Conservation (phyloP, 1,140 invertebrate species). For the Mycetomoellerius zeteki region DNA sequence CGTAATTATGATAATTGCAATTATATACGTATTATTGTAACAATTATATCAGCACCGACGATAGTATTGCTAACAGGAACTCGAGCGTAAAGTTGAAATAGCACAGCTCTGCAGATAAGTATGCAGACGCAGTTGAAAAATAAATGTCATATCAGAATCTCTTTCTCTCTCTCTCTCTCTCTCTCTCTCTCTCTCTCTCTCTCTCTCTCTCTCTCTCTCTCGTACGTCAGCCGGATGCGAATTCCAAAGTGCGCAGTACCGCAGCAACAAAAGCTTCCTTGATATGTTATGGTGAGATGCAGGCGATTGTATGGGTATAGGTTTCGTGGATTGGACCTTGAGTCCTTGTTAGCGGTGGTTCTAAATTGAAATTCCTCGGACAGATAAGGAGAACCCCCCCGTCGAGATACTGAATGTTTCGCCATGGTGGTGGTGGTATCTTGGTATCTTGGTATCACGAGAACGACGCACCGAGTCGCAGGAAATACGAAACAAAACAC, state of each 20-base stretch:
- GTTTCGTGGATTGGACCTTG: slow-evolving; percentile 50
- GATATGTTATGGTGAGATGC: slow-evolving; percentile 28
- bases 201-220: too few relatives aligned
- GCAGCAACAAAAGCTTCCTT: slow-evolving; percentile 54
- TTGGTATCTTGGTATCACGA: slow-evolving; percentile 13
- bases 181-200: too few relatives aligned
- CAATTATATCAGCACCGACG: neutral
- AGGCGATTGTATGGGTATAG: slow-evolving; percentile 39
- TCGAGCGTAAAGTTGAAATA: slow-evolving; percentile 21
- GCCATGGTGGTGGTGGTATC: slow-evolving; percentile 23
- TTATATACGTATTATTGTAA: slow-evolving; percentile 10
- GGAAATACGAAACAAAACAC: slow-evolving; percentile 25
- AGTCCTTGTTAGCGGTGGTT: slow-evolving; percentile 58
- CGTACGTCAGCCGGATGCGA: slow-evolving; percentile 17
- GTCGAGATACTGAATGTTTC: slow-evolving; percentile 50
- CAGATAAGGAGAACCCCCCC: slow-evolving; percentile 42
- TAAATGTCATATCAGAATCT: slow-evolving; percentile 47
- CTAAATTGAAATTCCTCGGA: slow-evolving; percentile 65
- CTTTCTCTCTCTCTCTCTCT: too few relatives aligned
- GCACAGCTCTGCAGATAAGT: neutral
- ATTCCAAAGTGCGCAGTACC: slow-evolving; percentile 39
- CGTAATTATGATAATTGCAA: slow-evolving; percentile 28
- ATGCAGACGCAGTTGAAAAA: slow-evolving; percentile 27
- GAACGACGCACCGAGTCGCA: slow-evolving; percentile 20
- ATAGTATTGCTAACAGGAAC: neutral